These are phyloP conservation scores for Acrobasis repandana DNA, from an alignment of 2,888 invertebrate genomes.

Conservation along the genomic window DNA sequence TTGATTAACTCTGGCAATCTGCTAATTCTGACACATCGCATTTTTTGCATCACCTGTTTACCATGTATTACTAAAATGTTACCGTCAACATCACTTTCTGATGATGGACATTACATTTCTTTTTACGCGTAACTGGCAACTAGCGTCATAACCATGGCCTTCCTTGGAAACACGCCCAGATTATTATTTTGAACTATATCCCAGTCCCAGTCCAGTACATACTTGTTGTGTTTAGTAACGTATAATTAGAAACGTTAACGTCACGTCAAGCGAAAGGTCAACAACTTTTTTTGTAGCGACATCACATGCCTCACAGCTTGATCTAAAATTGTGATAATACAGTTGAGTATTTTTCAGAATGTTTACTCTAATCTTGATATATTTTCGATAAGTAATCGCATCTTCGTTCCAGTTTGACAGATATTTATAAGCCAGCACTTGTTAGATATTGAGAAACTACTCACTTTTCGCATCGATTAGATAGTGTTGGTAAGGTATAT, in stretches of 20 bases:
- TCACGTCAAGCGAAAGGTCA: slow-evolving; percentile 17
- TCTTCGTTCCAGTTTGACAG: slow-evolving; percentile 9
- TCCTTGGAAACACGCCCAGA: slow-evolving; percentile 63
- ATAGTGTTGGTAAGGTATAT: background rate
- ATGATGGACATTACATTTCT: background rate
- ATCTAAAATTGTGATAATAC: background rate
- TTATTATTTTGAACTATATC: slow-evolving; percentile 42
- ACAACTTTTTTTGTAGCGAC: background rate
- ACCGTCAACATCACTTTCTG: background rate
- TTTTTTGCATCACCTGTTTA: no score
- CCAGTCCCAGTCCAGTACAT: slow-evolving; percentile 31
- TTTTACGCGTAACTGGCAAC: slow-evolving; percentile 38
- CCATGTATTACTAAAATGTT: no score
- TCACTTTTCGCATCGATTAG: slow-evolving; percentile 9
- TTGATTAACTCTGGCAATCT: no score
- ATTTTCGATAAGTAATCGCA: slow-evolving; percentile 7
- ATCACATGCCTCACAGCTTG: slow-evolving; percentile 13
- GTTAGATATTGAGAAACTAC: slow-evolving; percentile 16
- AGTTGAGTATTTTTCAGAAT: background rate
- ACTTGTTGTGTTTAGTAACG: slow-evolving; percentile 4
- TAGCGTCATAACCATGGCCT: slow-evolving; percentile 47
- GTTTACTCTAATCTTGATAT: slow-evolving; percentile 4
- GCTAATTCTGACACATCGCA: no score
- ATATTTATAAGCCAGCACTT: slow-evolving; percentile 9
- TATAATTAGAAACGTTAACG: slow-evolving; percentile 24